These are phyloP conservation scores for Stenodera caucasica DNA, from an alignment of 2,888 invertebrate genomes.

Conservation along the genomic window DNA sequence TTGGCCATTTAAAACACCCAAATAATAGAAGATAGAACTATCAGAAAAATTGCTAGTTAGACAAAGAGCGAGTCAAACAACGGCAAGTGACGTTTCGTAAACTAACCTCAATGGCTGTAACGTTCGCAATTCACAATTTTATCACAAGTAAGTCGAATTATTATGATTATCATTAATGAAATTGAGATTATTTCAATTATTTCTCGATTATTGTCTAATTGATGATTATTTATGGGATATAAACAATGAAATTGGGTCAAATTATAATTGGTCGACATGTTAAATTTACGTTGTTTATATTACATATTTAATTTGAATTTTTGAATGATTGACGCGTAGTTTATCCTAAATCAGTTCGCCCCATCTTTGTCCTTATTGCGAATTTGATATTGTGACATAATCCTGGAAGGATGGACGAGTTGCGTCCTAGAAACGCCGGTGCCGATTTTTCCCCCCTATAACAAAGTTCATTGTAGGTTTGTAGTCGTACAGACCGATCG, in stretches of 20 bases:
- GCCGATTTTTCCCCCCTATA: slow-evolving; percentile 15
- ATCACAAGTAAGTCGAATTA: not conserved
- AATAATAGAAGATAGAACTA: not conserved
- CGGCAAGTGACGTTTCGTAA: not conserved
- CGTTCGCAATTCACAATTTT: not conserved
- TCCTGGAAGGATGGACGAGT: slow-evolving; percentile 9
- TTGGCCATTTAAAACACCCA: not conserved
- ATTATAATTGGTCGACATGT: too few relatives aligned
- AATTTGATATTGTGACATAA: not conserved
- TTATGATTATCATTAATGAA: too few relatives aligned
- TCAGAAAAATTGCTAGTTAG: not conserved
- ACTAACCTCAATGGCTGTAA: not conserved
- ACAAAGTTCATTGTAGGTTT: slow-evolving; percentile 22
- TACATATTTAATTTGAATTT: not conserved
- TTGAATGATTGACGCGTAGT: too few relatives aligned
- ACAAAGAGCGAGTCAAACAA: not conserved
- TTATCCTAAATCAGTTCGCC: not conserved
- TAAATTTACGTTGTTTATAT: too few relatives aligned
- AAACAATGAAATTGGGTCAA: not conserved
- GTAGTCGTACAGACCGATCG: slow-evolving; percentile 19
- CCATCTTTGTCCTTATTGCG: not conserved
- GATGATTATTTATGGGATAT: not conserved
- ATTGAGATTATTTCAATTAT: too few relatives aligned
- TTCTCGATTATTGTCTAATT: not conserved
- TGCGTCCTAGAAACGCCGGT: slow-evolving; percentile 15